Evolutionary conservation across 2,113 vertebrate genomes (phyloP).

Genomic region (Tupaia tana): DNA sequence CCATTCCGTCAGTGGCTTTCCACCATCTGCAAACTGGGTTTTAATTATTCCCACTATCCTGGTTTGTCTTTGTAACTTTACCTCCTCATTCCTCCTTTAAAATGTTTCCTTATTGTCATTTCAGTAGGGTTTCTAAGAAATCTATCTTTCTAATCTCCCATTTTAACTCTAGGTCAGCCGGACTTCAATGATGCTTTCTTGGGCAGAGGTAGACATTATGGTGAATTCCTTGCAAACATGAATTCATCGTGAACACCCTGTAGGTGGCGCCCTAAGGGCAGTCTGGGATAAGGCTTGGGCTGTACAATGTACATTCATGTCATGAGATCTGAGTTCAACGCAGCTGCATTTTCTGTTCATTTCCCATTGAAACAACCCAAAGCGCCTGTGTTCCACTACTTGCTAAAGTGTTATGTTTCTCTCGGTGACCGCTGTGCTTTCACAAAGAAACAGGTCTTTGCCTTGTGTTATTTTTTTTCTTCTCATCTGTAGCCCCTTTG

Average conservation of each 20-base stretch:
- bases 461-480: too few species aligned
- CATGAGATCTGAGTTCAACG: accelerated
- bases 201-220: neutral
- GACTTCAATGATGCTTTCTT: neutral
- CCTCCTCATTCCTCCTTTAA: neutral
- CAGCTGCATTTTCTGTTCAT: neutral
- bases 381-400: neutral
- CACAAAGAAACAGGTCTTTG: neutral
- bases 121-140: neutral
- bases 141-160: neutral
- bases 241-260: neutral
- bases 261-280: too few species aligned
- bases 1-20: neutral
- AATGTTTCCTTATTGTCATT: neutral
- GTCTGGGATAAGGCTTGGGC: accelerated
- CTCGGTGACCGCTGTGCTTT: neutral
- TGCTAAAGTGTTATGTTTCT: neutral
- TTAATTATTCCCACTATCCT: neutral
- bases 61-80: neutral
- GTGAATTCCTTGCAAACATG: neutral
- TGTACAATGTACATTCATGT: accelerated
- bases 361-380: neutral
- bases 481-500: neutral
- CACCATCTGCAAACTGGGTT: neutral
- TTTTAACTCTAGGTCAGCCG: neutral